These are phyloP conservation scores for Drosophila cognata DNA, from an alignment of 2,888 invertebrate species.

Conservation along the genomic window DNA sequence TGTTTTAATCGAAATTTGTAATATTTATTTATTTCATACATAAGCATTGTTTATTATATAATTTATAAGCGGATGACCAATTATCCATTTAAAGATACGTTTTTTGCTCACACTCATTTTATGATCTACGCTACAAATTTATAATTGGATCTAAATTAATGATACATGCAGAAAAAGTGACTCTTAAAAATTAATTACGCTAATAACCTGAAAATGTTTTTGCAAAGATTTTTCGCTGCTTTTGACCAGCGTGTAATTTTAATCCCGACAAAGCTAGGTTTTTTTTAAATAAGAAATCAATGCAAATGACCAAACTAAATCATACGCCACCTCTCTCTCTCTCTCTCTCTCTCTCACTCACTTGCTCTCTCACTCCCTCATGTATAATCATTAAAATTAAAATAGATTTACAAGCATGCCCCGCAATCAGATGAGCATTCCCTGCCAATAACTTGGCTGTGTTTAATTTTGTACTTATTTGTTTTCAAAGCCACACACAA, in stretches of 20 bases:
- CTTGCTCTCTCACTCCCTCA: too few relatives aligned
- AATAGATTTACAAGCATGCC: slow-evolving; percentile 16
- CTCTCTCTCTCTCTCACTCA: too few relatives aligned
- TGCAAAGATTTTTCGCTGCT: neutral
- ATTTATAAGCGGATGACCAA: neutral
- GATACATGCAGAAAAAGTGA: neutral
- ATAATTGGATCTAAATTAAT: neutral
- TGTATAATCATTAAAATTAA: slow-evolving; percentile 14
- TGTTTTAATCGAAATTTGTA: neutral
- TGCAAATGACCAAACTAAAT: neutral
- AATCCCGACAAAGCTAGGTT: neutral
- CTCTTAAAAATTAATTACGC: neutral
- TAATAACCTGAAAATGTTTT: neutral
- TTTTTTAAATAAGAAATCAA: slow-evolving; percentile 1
- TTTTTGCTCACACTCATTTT: neutral
- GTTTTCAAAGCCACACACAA: slow-evolving; percentile 7
- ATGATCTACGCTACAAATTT: too few relatives aligned
- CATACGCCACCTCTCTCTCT: neutral
- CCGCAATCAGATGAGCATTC: slow-evolving; percentile 29
- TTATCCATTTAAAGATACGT: neutral
- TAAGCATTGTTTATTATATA: neutral
- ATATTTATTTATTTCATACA: neutral
- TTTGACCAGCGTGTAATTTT: neutral
- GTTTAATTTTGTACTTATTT: slow-evolving; percentile 3
- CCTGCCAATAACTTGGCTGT: slow-evolving; percentile 30